Base-by-base conservation (phyloP, 2,113 vertebrate species). In the Eublepharis macularius region DNA sequence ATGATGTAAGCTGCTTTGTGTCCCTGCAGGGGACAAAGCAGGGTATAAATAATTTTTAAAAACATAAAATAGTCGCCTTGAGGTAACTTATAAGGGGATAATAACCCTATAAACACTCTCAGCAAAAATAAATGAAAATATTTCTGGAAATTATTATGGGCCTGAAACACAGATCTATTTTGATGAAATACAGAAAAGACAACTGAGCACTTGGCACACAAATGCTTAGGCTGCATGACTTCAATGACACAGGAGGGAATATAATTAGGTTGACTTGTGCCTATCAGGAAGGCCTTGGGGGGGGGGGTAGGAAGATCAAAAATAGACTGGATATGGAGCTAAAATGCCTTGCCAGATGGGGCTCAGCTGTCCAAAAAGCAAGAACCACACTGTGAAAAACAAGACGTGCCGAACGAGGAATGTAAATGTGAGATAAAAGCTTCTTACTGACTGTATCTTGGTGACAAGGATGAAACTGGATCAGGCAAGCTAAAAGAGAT, bases 261-360 rank as follows among this genome's bases (percentile, higher is more conserved):
- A 94, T 87, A 93, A 94, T 93, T 94, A 94, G 93, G 87, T 43
- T 13, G 73, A 91, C 90, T 92, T 92, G 85, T 92, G 85, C 83
- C 87, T 49, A 83, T 89, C 87, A 82, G 84, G 76, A 85, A 94
- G 89, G 89, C 89, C 90, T 89, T 93, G 88, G 87, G 84, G 90
- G 82, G 89, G 66, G 73, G 24, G 84, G 88, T 81, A 90, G 73
- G 41, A 74, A 75, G 81, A 85, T 86, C 87, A 72, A 87, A 90
- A 92, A 92, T 81, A 87, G 77, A n/a, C 63, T 90, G 84, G 76
- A 89, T 88, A 83, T 86, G 86, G 90, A 91, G 89, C 90, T 85
- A 76, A 93, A 85, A 70, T 0, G 2, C 77, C 78, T 0, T 0
- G 84, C 89, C 93, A 94, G 88, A 89, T 91, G 87, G 82, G 90